Base-by-base conservation (phyloP, 2,888 invertebrate genomes). In the Andrena minutula region DNA sequence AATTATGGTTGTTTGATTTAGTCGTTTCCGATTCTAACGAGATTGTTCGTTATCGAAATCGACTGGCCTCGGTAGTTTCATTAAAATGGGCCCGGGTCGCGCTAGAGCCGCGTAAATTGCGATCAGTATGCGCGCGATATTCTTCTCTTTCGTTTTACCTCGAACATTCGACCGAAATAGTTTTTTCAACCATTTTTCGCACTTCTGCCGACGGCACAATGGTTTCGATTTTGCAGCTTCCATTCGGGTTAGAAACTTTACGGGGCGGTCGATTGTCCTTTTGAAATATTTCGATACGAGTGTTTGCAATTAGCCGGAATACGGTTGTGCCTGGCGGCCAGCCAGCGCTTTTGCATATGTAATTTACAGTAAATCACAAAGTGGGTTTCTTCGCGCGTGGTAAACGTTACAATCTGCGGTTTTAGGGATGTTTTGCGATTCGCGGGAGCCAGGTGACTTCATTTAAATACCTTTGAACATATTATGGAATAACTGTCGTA, bases 341-440 rank as follows among this genome's bases (percentile, higher is more conserved):
- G 90, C 92, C 92, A 91, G 87, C 89, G 87, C 86, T 89, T 84
- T 83, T 79, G 63, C 70, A 81, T 82, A 81, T 85, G 89, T 91
- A 91, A 92, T 92, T 92, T 89, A 90, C 87, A 85, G 82, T 81
- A 83, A 89, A 84, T 82, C 69, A 71, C 65, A 51, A 77, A 77
- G 81, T 82, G 75, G 71, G 76, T 83, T 87, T 82, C 70, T 77
- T 73, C 28, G 65, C 16, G 63, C 41, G 41, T 12, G 41, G 16
- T 16, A 5, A 41, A 41, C 26, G 56, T 56, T 56, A 26, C 23
- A 3, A 0, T 0, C 23, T 56, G 23, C 23, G 10, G 23, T 10
- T 56, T 23, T 23, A 12, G 10, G 10, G 23, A 26, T 23, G 53
- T 26, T 23, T 20, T 10, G 53, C 12, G 10, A 26, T 10, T 56